Base-by-base conservation (phyloP, 2,797 vertebrate genomes). In the Spea hammondii region DNA sequence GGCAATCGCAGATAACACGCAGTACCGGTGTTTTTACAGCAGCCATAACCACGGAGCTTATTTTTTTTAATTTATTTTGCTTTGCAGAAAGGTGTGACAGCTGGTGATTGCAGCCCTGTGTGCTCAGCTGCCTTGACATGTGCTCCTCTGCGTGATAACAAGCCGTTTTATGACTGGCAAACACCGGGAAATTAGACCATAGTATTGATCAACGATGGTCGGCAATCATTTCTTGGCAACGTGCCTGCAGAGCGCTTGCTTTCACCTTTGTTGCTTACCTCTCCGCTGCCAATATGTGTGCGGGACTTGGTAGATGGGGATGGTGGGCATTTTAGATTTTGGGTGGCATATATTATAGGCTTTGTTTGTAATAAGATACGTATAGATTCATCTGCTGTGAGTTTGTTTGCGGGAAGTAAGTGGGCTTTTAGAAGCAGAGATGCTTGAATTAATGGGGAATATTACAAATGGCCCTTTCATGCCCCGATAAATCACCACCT, bases 111-210 rank as follows among this genome's bases (percentile, higher is more conserved):
- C 6, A 53, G 7, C 13, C n/a, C 7, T 69, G 48, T 69, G 49
- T 53, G 48, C 48, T 12, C 48, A 69, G 67, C 67, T 69, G 67
- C 67, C n/a, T 9, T 69, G 48, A 69, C 14, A 32, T 69, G 59
- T 32, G 67, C n/a, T 62, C 12, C 59, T 53, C 65, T 1, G 10
- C 65, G 14, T n/a, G 47, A 67, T 67, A 48, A 48, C 47, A 46
- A 8, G 64, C n/a, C 12, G 13, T 11, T 62, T 62, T 62, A 62
- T 62, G 10, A 32, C 12, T 62, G n/a, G 14, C 59, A 62, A 32
- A 62, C 59, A 62, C 59, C n/a, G 12, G 59, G 12, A 62, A 62
- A 62, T 62, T 62, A 62, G 59, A 62, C 59, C 5, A 6, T 62
- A 6, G 5, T 62, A 62, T 62, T 62, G 59, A 62, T 62, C n/a